These are phyloP conservation scores for Hydrotaea diabolus DNA, from an alignment of 2,888 invertebrate genomes.

Conservation along the genomic window DNA sequence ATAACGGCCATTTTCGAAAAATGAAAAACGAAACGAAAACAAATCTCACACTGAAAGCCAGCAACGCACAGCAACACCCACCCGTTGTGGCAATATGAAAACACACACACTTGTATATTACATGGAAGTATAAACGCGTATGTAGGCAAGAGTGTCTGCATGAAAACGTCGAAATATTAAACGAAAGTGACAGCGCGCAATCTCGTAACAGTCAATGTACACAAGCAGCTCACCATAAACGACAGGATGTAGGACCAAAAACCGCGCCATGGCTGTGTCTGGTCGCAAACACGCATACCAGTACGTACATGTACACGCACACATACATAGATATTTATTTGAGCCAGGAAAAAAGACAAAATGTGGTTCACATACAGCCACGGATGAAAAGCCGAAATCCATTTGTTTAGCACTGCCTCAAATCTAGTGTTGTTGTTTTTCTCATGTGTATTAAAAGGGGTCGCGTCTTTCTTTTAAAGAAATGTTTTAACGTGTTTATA, in stretches of 20 bases:
- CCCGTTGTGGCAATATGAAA: conserved; percentile 5
- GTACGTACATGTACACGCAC: neutral
- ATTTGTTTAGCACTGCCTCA: neutral
- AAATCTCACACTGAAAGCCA: conserved; percentile 42
- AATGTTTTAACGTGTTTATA: no score
- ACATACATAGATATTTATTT: conserved; percentile 1
- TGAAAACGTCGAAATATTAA: conserved; percentile 71
- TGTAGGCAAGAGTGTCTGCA: neutral
- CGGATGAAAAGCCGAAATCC: neutral
- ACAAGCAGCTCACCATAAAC: neutral
- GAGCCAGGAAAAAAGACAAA: neutral
- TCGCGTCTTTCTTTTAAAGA: no score
- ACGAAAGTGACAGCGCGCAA: conserved; percentile 75
- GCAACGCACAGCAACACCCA: conserved; percentile 6
- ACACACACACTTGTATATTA: neutral
- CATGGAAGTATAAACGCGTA: neutral
- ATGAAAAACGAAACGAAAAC: conserved; percentile 20
- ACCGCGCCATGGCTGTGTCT: conserved; percentile 42
- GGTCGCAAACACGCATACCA: neutral
- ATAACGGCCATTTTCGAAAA: conserved; percentile 27
- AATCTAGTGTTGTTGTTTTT: no score
- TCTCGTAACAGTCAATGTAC: conserved; percentile 52
- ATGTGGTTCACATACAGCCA: conserved; percentile 15
- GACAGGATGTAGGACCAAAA: neutral
- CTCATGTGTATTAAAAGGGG: no score